phyloP scores from a whole-genome alignment of 2,797 vertebrate genomes.

The Diplodus puntazzo region DNA sequence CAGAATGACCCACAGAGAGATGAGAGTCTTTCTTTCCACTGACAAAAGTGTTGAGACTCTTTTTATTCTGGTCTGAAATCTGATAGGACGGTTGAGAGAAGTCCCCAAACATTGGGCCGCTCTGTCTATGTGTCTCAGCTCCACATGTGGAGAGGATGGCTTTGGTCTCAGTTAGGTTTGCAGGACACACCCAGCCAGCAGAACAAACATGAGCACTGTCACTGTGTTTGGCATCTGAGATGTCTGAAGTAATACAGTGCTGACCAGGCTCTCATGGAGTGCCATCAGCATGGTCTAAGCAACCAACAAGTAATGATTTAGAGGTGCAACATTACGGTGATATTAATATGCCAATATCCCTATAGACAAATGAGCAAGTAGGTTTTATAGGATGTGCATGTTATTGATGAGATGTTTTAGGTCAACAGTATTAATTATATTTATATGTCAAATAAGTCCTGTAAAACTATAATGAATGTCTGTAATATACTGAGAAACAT shows the following conservation, averaged over 20 bases:
- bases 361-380: background rate
- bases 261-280: background rate
- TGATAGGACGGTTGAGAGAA: slow-evolving; percentile 75
- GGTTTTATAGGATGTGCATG: background rate
- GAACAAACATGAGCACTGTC: slow-evolving; percentile 25
- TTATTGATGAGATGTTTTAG: background rate
- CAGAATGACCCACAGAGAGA: slow-evolving; percentile 81
- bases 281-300: background rate
- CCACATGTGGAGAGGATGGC: slow-evolving; percentile 41
- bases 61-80: slow-evolving; percentile 81
- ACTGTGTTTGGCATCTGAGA: background rate
- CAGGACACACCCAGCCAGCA: slow-evolving; percentile 38
- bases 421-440: background rate
- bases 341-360: background rate
- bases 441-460: background rate
- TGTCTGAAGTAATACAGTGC: slow-evolving; percentile 1
- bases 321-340: background rate
- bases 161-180: slow-evolving; percentile 27
- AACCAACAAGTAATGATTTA: background rate
- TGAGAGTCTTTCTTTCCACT: slow-evolving; percentile 78
- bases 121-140: slow-evolving; percentile 54
- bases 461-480: background rate
- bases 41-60: slow-evolving; percentile 84
- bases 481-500: background rate
- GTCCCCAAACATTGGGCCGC: slow-evolving; percentile 71